Evolutionary conservation across 2,888 invertebrate species (phyloP).

Genomic region (Gnatocerus cornutus): DNA sequence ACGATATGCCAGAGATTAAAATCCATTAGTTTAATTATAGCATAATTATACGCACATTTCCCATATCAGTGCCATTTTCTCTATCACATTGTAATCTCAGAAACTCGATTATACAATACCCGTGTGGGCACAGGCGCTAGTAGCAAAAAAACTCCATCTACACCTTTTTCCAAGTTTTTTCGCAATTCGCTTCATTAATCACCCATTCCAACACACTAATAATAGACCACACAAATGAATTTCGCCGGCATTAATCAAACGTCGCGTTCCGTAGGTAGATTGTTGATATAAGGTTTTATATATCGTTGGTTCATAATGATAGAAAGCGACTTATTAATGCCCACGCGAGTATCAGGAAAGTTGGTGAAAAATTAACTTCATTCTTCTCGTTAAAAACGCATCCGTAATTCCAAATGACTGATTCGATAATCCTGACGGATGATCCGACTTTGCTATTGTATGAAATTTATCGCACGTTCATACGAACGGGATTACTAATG

Average conservation of each 20-base stretch:
- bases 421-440: slow-evolving; percentile 45
- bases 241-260: slow-evolving; percentile 45
- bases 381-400: slow-evolving; percentile 37
- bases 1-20: slow-evolving; percentile 28
- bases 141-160: neutral
- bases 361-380: slow-evolving; percentile 29
- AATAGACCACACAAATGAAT: slow-evolving; percentile 48
- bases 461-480: slow-evolving; percentile 41
- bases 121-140: slow-evolving; percentile 4
- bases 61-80: slow-evolving; percentile 9
- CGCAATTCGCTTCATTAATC: slow-evolving; percentile 34
- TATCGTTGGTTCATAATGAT: slow-evolving; percentile 35
- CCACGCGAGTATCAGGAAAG: slow-evolving; percentile 27
- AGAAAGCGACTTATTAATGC: slow-evolving; percentile 41
- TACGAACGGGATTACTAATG: slow-evolving; percentile 37
- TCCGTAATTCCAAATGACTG: slow-evolving; percentile 38
- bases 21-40: slow-evolving; percentile 30
- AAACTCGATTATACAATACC: neutral
- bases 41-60: slow-evolving; percentile 11
- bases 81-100: neutral
- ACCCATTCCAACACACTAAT: slow-evolving; percentile 32
- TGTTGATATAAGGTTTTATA: slow-evolving; percentile 43
- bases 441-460: slow-evolving; percentile 32
- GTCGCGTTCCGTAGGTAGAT: slow-evolving; percentile 36
- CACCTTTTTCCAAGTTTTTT: neutral